Evolutionary conservation across 2,113 vertebrate genomes (phyloP), one percentile per base, ranked within the genome.

Genomic region (Aptenodytes forsteri): DNA sequence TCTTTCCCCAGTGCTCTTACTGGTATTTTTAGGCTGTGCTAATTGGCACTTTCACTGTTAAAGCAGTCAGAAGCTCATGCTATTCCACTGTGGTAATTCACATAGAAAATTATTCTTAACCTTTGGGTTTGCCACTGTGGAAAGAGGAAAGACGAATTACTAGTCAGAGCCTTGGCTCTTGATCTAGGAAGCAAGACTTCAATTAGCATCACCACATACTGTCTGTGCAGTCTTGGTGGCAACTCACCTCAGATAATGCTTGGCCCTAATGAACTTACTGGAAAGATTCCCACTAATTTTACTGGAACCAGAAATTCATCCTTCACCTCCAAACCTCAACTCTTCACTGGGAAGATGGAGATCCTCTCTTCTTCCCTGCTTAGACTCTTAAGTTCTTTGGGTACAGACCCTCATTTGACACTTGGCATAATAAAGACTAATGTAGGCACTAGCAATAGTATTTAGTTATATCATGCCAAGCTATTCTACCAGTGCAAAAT

Each of bases 41-140:
- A 64, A 59, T 11, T 83, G 21, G 8, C 1, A 2, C 42, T 82
- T 89, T 64, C 56, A 47, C 52, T 75, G 13, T 44, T 56, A 70
- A 0, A 89, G 59, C 36, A 88, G 71, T 27, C 14, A 86, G n/a
- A 88, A 83, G 25, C 38, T 78, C 38, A 25, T 0, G 0, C 12
- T 75, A 30, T 34, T 73, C 38, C 69, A 52, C 38, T 64, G 50
- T 13, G 36, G 34, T 44, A 90, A 90, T 59, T 58, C 76, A 90
- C 19, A 34, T 0, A 40, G 72, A 76, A 90, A 86, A 80, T n/a
- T 0, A 36, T 55, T 87, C 44, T 56, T 70, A 83, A 73, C 9
- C 13, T 42, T 42, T 42, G 42, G 42, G 42, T 42, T 42, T 42
- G 42, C 42, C 34, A 52, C n/a, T 2, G 2, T 4, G 27, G 56